A percentile compares a stretch with the other conserved stretches of the same genome.
phyloP scores from a whole-genome alignment of 53 echinoderm and acorn worm genomes.

The Hippasteria phrygiana region DNA sequence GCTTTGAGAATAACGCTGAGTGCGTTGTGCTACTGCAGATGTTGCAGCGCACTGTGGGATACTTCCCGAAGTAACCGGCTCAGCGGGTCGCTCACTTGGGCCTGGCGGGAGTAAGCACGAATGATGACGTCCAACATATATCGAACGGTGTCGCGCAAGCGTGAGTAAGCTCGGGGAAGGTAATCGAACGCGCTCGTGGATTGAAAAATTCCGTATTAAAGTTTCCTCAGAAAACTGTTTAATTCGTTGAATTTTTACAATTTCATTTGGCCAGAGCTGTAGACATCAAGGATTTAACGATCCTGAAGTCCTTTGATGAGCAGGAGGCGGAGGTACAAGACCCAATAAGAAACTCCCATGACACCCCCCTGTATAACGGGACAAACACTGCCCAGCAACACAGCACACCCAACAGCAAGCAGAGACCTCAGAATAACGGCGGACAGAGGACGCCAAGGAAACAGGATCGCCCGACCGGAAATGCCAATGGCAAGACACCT shows the following conservation, averaged over 20 bases:
- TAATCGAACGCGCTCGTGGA: too few relatives aligned
- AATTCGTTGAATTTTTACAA: neutral
- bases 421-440: neutral
- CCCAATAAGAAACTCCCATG: conserved; percentile 21
- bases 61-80: too few relatives aligned
- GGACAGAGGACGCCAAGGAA: conserved; percentile 62
- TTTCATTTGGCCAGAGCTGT: conserved; percentile 69
- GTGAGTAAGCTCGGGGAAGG: too few relatives aligned
- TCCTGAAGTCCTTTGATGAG: conserved; percentile 83
- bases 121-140: too few relatives aligned
- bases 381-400: neutral
- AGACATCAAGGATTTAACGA: conserved; percentile 92
- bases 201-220: too few relatives aligned
- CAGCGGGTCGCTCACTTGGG: too few relatives aligned
- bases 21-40: too few relatives aligned
- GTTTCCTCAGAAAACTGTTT: neutral
- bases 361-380: conserved; percentile 1
- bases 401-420: conserved; percentile 21
- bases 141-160: neutral
- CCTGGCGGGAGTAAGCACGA: too few relatives aligned
- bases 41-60: too few relatives aligned
- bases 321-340: conserved; percentile 16
- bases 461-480: conserved; percentile 68
- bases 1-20: too few relatives aligned
- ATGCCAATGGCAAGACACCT: conserved; percentile 7